Conservation (phyloP, 2,113 vertebrate genomes). For the Cichladusa arquata region DNA sequence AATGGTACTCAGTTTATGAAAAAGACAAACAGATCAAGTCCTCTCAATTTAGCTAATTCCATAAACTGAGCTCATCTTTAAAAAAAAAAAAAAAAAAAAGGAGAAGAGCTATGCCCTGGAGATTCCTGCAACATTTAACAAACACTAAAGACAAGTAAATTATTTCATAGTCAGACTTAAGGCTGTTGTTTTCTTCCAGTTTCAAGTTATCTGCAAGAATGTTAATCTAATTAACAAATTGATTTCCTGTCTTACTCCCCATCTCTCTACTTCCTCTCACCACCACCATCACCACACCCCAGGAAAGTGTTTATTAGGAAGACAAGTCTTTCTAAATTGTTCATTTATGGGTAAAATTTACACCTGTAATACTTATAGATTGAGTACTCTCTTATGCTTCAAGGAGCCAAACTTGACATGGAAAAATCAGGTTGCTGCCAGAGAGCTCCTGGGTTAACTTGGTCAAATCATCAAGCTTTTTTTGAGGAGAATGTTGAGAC, state of each 20-base stretch:
- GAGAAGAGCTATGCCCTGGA: not conserved
- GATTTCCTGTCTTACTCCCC: not conserved
- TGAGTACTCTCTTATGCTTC: not conserved
- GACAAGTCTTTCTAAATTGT: not conserved
- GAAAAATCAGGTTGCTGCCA: not conserved
- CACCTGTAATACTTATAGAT: not conserved
- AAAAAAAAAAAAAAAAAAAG: too few relatives aligned
- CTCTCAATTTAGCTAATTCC: not conserved
- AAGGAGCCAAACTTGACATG: not conserved
- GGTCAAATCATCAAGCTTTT: not conserved
- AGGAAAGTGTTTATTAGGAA: not conserved
- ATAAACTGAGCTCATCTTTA: not conserved
- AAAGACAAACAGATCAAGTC: not conserved
- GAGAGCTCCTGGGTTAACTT: not conserved
- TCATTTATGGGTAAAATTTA: not conserved
- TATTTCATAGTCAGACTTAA: not conserved
- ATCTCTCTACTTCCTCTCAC: not conserved
- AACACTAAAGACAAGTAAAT: conserved; percentile 32
- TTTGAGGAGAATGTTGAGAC: not conserved
- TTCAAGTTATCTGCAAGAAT: not conserved
- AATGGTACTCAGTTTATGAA: not conserved
- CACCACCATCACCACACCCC: accelerated
- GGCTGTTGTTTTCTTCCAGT: not conserved
- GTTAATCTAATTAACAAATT: not conserved
- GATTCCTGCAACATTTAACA: conserved; percentile 32